These are phyloP conservation scores for Popillia japonica DNA, from an alignment of 1,140 invertebrate genomes.

Conservation along the genomic window DNA sequence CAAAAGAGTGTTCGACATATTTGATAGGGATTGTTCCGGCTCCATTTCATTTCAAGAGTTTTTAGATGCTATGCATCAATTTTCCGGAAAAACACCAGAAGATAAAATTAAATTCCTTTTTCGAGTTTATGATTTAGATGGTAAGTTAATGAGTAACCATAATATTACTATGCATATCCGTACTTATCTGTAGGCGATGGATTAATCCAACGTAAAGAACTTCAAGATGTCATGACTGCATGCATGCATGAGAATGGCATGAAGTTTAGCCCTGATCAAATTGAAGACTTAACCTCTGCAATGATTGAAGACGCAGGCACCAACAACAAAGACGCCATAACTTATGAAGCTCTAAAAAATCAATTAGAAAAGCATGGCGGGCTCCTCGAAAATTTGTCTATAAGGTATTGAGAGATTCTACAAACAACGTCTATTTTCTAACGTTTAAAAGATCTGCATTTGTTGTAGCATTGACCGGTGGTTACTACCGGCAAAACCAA, in stretches of 20 bases:
- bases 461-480: constrained; percentile 17
- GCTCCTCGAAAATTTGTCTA: constrained; percentile 88
- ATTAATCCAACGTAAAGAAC: constrained; percentile 85
- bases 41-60: constrained; percentile 91
- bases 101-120: constrained; percentile 94
- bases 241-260: constrained; percentile 96
- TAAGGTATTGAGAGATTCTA: constrained; percentile 71
- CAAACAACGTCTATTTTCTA: constrained; percentile 12
- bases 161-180: neutral
- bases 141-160: constrained; percentile 65
- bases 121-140: constrained; percentile 92
- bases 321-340: constrained; percentile 82
- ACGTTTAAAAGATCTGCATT: constrained; percentile 31
- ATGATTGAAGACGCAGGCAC: constrained; percentile 92
- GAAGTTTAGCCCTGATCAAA: constrained; percentile 88
- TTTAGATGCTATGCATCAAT: constrained; percentile 87
- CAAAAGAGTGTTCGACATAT: constrained; percentile 92
- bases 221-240: constrained; percentile 89
- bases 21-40: constrained; percentile 90
- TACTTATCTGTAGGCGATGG: constrained; percentile 85
- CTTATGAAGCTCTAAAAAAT: constrained; percentile 85
- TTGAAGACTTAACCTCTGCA: constrained; percentile 85
- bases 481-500: constrained; percentile 21
- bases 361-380: constrained; percentile 89
- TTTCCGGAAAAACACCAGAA: constrained; percentile 85